Percentiles rank a stretch among this genome's conserved stretches.
phyloP scores from a whole-genome alignment of 37 sponge, comb jelly and placozoan species.

The Oscarella lobularis region DNA sequence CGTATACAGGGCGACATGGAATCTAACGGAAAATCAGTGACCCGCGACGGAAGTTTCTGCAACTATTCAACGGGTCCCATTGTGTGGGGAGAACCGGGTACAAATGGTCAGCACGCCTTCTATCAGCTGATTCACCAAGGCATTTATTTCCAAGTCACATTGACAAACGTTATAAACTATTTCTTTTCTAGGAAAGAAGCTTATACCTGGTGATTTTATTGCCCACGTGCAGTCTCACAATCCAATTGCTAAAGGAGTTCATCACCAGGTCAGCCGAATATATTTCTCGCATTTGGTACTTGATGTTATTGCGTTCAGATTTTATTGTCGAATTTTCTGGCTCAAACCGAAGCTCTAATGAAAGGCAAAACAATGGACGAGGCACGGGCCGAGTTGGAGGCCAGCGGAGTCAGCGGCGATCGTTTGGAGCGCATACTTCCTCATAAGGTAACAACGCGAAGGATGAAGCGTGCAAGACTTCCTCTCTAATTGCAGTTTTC shows the following conservation, averaged over 20 bases:
- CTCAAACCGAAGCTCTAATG: conserved; percentile 98
- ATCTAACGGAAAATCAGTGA: conserved; percentile 91
- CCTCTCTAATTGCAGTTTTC: background rate
- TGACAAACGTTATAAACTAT: background rate
- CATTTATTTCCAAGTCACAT: background rate
- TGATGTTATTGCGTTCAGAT: conserved; percentile 60
- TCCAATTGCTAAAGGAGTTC: conserved; percentile 66
- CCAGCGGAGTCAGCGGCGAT: conserved; percentile 41
- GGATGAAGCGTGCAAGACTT: background rate
- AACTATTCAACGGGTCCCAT: conserved; percentile 97
- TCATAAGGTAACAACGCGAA: conserved; percentile 51
- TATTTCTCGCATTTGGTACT: background rate
- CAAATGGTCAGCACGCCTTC: conserved; percentile 99
- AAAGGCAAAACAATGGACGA: conserved; percentile 84
- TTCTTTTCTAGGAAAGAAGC: conserved; percentile 57
- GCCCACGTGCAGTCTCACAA: conserved; percentile 88
- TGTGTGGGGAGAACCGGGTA: conserved; percentile 99
- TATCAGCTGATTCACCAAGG: conserved; percentile 99
- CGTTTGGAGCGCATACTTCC: conserved; percentile 53
- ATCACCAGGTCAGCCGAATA: conserved; percentile 70
- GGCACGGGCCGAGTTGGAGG: conserved; percentile 60
- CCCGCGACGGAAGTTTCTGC: conserved; percentile 45
- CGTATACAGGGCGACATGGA: conserved; percentile 76
- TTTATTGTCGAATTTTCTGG: conserved; percentile 90
- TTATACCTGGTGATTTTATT: conserved; percentile 97